Evolutionary conservation across 1,140 invertebrate genomes (phyloP).

Genomic region (Phymorhynchus buccinoides): DNA sequence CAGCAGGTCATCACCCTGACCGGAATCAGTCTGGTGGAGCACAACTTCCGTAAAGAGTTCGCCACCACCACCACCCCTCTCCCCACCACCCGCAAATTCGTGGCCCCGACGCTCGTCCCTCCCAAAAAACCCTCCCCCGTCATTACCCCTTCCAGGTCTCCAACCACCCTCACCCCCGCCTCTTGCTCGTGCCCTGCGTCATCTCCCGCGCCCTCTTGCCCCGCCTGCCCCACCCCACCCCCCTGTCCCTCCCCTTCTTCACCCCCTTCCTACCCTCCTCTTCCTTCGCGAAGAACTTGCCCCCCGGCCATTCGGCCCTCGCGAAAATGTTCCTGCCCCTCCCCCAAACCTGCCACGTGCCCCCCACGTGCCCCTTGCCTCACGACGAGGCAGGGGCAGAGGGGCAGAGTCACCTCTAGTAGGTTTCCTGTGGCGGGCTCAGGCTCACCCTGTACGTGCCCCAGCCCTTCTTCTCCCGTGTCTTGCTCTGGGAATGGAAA

Average conservation of each 20-base stretch:
- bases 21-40: neutral
- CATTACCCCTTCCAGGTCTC: neutral
- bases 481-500: neutral
- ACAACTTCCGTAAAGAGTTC: slow-evolving; percentile 11
- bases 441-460: neutral
- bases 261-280: neutral
- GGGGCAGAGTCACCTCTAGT: no score
- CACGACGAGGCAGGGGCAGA: neutral
- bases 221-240: neutral
- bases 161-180: neutral
- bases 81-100: neutral
- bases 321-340: neutral
- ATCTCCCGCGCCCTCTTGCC: no score
- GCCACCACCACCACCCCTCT: neutral
- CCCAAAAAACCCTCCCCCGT: neutral
- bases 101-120: neutral
- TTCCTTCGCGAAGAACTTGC: neutral
- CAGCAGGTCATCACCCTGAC: neutral
- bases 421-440: neutral
- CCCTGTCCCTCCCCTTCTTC: neutral
- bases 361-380: neutral
- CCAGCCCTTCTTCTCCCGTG: neutral
- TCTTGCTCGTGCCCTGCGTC: neutral
- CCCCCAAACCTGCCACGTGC: neutral
- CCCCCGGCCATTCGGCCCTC: neutral